Base-by-base conservation (phyloP, 2,113 vertebrate genomes). In the Corynorhinus townsendii region DNA sequence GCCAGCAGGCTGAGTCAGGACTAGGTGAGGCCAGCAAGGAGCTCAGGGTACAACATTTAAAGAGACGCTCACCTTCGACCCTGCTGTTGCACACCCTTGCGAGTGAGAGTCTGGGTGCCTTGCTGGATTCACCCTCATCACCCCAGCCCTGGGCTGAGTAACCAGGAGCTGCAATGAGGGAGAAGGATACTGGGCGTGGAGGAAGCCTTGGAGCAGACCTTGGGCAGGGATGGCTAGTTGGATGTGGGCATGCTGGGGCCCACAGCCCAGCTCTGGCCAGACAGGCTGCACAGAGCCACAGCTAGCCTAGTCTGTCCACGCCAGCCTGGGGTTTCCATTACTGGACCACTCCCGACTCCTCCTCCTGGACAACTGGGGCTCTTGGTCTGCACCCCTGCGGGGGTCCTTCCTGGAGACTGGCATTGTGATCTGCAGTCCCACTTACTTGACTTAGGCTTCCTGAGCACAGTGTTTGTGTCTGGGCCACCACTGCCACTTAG, bases 31-130 rank as follows among this genome's bases (percentile, higher is more conserved):
- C 14, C 7, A 71, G 26, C 62, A 30, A 40, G 40, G 49, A 35
- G 9, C 62, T 59, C 8, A 10, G 16, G 15, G 3, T 3, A 4
- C 52, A 54, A 38, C 40, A 54, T 24, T 33, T 28, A 45, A 81
- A 86, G 49, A 83, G 33, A 20, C 4, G 7, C 11, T n/a, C n/a
- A 2, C 19, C 62, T 19, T 33, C 3, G 3, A n/a, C 6, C 5
- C 71, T 79, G 30, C 35, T 47, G 52, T 91, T 49, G 35, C 15
- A 24, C 19, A 45, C 16, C 33, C 64, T 72, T 28, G 22, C 47
- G 11, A n/a, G 11, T 12, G 22, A 76, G 24, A 12, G 0, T n/a
- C 11, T 22, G 0, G 14, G 26, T 4, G 9, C 22, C 35, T 71
- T 59, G 9, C 43, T 68, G 45, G 16, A n/a, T n/a, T 86, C 22